A percentile compares a stretch with the other conserved stretches of the same genome.
phyloP scores from a whole-genome alignment of 2,113 vertebrate species.

The Saccopteryx bilineata region DNA sequence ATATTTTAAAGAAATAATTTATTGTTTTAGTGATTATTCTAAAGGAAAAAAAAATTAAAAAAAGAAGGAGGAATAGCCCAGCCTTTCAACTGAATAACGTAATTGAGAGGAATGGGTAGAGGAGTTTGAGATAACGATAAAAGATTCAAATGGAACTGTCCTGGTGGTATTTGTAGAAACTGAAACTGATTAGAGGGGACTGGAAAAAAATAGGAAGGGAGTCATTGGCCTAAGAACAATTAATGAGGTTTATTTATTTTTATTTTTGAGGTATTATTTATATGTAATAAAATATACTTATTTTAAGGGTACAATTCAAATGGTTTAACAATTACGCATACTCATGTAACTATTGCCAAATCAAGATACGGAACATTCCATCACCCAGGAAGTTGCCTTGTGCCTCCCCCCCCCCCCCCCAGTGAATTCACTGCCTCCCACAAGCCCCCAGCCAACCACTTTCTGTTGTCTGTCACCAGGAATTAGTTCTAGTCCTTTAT shows the following conservation, averaged over 20 bases:
- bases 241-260: not conserved
- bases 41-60: not conserved
- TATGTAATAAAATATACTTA: not conserved
- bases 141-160: not conserved
- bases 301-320: not conserved
- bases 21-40: not conserved
- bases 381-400: not conserved
- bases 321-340: not conserved
- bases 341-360: not conserved
- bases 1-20: not conserved
- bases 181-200: not conserved
- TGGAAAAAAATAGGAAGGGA: not conserved
- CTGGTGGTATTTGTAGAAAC: not conserved
- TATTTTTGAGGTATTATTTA: not conserved
- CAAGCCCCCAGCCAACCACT: not conserved
- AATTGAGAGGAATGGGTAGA: not conserved
- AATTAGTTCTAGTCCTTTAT: not conserved
- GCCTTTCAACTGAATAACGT: not conserved
- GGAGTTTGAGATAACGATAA: not conserved
- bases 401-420: rapidly evolving
- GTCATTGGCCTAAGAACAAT: not conserved
- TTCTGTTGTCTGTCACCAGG: not conserved
- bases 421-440: not conserved
- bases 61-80: not conserved
- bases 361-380: not conserved